Conservation (phyloP, 1,140 invertebrate species). For the Anastrepha ludens region DNA sequence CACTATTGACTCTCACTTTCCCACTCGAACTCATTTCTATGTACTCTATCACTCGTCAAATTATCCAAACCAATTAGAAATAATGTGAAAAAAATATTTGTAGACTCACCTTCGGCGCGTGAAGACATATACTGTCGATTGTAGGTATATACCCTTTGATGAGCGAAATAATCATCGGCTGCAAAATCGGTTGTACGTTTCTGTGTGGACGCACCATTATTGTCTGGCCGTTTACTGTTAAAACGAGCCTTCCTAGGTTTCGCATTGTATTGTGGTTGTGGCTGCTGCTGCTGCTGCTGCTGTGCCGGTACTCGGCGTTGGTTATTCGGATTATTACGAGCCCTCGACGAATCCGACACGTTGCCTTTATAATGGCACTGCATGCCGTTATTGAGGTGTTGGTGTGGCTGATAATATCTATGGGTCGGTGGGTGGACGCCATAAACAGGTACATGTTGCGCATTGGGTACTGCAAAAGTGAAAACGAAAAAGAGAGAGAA, state of each 20-base stretch:
- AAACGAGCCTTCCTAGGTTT: conserved; percentile 36
- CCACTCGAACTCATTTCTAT: too few relatives aligned
- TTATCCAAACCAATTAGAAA: too few relatives aligned
- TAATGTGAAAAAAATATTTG: too few relatives aligned
- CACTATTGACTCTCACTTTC: too few relatives aligned
- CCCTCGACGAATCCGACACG: conserved; percentile 52
- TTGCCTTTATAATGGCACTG: conserved; percentile 13
- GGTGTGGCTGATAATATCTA: conserved; percentile 45
- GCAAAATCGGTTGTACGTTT: conserved; percentile 34
- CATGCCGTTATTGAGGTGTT: not conserved
- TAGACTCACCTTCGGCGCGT: conserved; percentile 56
- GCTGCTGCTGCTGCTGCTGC: conserved; percentile 13
- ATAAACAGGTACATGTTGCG: conserved; percentile 54
- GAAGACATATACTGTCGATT: conserved; percentile 54
- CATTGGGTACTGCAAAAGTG: conserved; percentile 55
- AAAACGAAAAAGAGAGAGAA: not conserved
- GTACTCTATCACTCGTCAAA: too few relatives aligned
- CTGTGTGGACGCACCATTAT: not conserved
- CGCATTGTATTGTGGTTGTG: conserved; percentile 6
- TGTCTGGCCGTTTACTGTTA: conserved; percentile 31
- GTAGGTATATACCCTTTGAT: conserved; percentile 54
- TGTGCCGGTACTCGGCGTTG: not conserved
- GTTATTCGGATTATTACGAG: conserved; percentile 51
- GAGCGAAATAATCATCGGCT: conserved; percentile 56
- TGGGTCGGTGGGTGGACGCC: not conserved